phyloP scores from a whole-genome alignment of 1,140 invertebrate genomes.

The Alviniconcha marisindica region DNA sequence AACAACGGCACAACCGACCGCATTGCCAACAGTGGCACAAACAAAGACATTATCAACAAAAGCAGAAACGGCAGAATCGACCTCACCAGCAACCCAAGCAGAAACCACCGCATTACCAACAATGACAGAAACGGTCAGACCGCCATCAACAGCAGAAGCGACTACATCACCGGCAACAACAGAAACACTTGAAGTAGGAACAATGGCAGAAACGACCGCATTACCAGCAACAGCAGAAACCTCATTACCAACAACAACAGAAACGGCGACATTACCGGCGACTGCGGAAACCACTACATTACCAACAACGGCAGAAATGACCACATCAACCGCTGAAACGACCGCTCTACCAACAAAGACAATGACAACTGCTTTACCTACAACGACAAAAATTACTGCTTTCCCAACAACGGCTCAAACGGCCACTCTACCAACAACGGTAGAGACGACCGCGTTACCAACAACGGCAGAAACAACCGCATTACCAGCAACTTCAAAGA shows the following conservation, averaged over 20 bases:
- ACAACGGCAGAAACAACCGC: neutral
- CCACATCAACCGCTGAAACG: neutral
- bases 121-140: slow-evolving; percentile 10
- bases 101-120: neutral
- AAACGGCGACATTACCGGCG: neutral
- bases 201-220: neutral
- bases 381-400: too few species aligned
- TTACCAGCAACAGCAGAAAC: neutral
- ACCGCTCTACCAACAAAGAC: neutral
- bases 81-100: neutral
- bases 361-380: too few species aligned
- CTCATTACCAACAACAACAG: neutral
- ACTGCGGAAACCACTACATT: neutral
- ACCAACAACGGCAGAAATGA: neutral
- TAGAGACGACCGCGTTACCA: slow-evolving; percentile 4
- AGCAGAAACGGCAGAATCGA: neutral
- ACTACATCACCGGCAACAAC: neutral
- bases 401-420: neutral
- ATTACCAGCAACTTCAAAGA: neutral
- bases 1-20: neutral
- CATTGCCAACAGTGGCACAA: neutral
- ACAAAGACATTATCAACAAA: neutral
- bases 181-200: neutral
- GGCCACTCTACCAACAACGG: neutral
- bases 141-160: neutral